Evolutionary conservation across 2,888 invertebrate species (phyloP).

Genomic region (Lathronympha strigana): DNA sequence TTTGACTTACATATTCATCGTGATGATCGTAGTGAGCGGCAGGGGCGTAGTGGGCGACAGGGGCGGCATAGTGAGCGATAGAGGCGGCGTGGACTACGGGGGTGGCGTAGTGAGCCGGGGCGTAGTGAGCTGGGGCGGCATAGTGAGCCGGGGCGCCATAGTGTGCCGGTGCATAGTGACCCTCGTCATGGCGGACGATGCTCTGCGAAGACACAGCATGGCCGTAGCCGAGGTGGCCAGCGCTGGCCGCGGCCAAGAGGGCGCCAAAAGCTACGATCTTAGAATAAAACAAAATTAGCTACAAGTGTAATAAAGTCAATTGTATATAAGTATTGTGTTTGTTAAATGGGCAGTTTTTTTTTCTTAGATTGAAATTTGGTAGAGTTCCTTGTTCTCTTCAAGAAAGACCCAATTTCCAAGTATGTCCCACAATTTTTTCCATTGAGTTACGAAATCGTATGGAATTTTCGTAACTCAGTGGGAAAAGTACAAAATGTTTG

Average conservation of each 20-base stretch:
- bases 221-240: slow-evolving; percentile 62
- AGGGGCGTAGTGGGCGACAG: slow-evolving; percentile 47
- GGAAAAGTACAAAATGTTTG: too few species aligned
- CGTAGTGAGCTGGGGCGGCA: slow-evolving; percentile 47
- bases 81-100: slow-evolving; percentile 44
- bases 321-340: not conserved
- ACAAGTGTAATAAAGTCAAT: not conserved
- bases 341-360: too few species aligned
- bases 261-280: slow-evolving; percentile 73
- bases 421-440: too few species aligned
- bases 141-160: slow-evolving; percentile 42
- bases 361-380: too few species aligned
- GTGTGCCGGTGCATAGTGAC: slow-evolving; percentile 46
- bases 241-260: slow-evolving; percentile 73
- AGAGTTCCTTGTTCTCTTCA: too few species aligned
- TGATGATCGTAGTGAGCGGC: slow-evolving; percentile 49
- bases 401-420: too few species aligned
- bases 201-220: slow-evolving; percentile 69
- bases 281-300: not conserved
- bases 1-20: slow-evolving; percentile 51
- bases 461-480: too few species aligned
- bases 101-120: slow-evolving; percentile 47
- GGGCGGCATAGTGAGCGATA: slow-evolving; percentile 41
- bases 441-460: too few species aligned
- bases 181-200: slow-evolving; percentile 67